Evolutionary conservation across 2,888 invertebrate genomes (phyloP), one percentile per base, ranked within the genome.

Genomic region (Caenorhabditis zanzibari): DNA sequence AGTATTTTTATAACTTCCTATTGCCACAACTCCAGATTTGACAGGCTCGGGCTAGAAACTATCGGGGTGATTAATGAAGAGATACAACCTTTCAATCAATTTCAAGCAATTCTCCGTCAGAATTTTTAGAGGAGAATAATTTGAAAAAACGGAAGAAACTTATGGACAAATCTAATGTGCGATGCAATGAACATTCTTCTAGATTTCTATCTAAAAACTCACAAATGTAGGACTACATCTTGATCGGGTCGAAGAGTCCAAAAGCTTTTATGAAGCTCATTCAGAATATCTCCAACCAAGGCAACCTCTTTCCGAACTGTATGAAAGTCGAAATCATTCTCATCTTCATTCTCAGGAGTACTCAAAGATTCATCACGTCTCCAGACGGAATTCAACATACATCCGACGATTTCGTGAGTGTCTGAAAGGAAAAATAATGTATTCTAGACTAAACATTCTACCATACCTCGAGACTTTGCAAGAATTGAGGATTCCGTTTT

Each of bases 361-460:
- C 64, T 56, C 56, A 35, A 3, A 3, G 58, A 61, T 22, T 79
- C 79, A 22, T 69, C 52, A 16, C 73, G 32, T 64, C 58, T 49
- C 82, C 82, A 83, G 26, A 83, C 74, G 32, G 82, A 83, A 61
- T 72, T 83, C 74, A 83, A 32, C 79, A 79, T 79, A 12, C 77
- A 79, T 74, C 79, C 82, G 49, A 79, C 82, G 6, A 83, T 69
- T 79, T 83, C 69, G 22, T 74, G 71, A 44, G 35, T 77, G 26
- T 72, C 79, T 80, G 71, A 14, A 63, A 75, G 47, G 24, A 22
- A 58, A 10, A 16, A 16, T 6, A 16, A 61, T 26, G 49, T 38
- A 16, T 66, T 47, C 28, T 35, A 52, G 19, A 7, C 32, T 32
- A 32, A 32, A 22, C 19, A 6, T 59, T 10, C 38, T 59, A 38